Evolutionary conservation across 2,888 invertebrate species (phyloP), one percentile per base, ranked within the genome.

Genomic region (Drosophila fungiperda): DNA sequence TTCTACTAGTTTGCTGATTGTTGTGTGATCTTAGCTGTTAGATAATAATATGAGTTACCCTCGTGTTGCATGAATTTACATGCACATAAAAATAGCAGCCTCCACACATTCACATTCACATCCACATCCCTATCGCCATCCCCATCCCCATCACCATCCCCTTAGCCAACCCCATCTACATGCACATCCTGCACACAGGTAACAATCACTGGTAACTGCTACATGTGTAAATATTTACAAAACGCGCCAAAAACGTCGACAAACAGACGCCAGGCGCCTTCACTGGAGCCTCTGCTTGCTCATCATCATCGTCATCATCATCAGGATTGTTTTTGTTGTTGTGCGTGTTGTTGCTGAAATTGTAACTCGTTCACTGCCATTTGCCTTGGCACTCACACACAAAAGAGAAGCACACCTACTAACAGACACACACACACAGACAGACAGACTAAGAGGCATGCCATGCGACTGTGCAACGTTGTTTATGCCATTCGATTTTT

Each of bases 141-240:
- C 20, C 15, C 7, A 20, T 12, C 0, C 12, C 20, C 20, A 20
- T 6, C 20, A 6, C 15, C 36, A 17, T 15, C 20, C 5, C 29
- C 5, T 29, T 29, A 29, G 29, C 29, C 29, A 29, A 29, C 29
- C 29, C 29, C 20, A 45, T 15, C 23, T 23, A 15, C 20, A 45
- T 45, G 4, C 23, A 45, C 23, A 45, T 12, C 45, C 23, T 29
- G n/a, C 29, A 60, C 29, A 50, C 20, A 69, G 65, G 75, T 75
- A 80, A 89, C 86, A 86, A 86, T 86, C 86, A 89, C 83, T 87
- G 89, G 90, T 86, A 86, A 86, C 86, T 76, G 88, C 81, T 88
- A 90, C 90, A 86, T 86, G 88, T 89, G 86, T 86, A 86, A 86
- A 86, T 89, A 86, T 89, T 86, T 85, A 89, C 88, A 86, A 85